phyloP scores from a whole-genome alignment of 1,140 invertebrate species.

The Rhopalosiphum maidis region DNA sequence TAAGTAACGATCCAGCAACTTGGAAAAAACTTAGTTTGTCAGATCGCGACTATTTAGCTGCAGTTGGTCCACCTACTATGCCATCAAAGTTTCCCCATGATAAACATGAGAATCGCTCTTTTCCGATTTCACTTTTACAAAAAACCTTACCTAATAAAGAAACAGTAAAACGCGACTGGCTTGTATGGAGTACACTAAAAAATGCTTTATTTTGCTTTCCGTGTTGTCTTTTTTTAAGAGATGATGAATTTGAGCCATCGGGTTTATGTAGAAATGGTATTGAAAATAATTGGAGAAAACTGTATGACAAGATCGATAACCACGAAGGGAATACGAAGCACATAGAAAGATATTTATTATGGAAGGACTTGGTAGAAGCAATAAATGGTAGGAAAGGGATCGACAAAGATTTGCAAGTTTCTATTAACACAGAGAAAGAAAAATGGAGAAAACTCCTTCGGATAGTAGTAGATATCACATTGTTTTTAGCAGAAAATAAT shows the following conservation, averaged over 20 bases:
- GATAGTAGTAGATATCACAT: neutral
- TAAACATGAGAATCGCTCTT: neutral
- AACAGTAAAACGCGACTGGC: neutral
- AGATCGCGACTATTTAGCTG: neutral
- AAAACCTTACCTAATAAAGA: neutral
- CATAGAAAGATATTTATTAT: neutral
- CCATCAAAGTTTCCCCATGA: neutral
- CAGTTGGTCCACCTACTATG: neutral
- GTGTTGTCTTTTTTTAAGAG: neutral
- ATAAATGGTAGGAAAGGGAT: neutral
- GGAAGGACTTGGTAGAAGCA: neutral
- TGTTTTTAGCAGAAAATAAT: conserved; percentile 14
- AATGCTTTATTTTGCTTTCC: neutral
- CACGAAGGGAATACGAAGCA: neutral
- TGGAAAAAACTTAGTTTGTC: neutral
- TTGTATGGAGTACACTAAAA: conserved; percentile 1
- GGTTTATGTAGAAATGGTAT: neutral
- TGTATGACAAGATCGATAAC: neutral
- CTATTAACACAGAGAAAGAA: conserved; percentile 4
- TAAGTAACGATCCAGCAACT: neutral
- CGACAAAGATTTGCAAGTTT: neutral
- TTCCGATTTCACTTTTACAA: neutral
- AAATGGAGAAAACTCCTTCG: conserved; percentile 1
- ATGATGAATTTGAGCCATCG: neutral
- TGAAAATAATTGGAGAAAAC: neutral